Conservation (phyloP, 1,140 invertebrate species). For the Dendroctonus valens region DNA sequence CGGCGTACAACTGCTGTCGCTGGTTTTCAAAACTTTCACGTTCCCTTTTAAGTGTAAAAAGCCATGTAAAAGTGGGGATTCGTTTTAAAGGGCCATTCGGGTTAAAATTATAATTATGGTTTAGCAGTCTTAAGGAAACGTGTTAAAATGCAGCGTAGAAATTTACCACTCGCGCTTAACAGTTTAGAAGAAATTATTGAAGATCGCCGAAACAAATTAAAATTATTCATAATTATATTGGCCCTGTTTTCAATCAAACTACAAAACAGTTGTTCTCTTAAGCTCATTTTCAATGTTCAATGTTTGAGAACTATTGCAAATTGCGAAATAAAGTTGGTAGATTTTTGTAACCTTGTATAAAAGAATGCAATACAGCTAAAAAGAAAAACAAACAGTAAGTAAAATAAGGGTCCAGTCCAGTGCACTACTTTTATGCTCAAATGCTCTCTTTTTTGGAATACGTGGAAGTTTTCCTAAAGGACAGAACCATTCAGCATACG, state of each 20-base stretch:
- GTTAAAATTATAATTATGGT: slow-evolving; percentile 28
- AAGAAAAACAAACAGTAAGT: slow-evolving; percentile 19
- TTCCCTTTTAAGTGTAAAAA: slow-evolving; percentile 29
- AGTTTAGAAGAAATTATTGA: no score
- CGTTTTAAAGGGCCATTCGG: slow-evolving; percentile 21
- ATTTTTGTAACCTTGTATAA: slow-evolving; percentile 8
- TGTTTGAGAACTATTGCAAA: not conserved
- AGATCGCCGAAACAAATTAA: no score
- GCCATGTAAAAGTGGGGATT: slow-evolving; percentile 24
- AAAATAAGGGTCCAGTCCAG: slow-evolving; percentile 18
- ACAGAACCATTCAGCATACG: slow-evolving; percentile 5
- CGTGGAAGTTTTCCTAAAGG: slow-evolving; percentile 21
- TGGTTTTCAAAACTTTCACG: slow-evolving; percentile 30
- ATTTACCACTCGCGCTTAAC: no score
- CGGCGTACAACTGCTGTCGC: slow-evolving; percentile 23
- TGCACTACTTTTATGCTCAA: slow-evolving; percentile 27
- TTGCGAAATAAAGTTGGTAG: not conserved
- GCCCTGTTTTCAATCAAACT: no score
- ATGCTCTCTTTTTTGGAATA: slow-evolving; percentile 25
- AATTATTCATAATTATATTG: no score
- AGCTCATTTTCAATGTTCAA: no score
- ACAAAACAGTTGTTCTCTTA: no score
- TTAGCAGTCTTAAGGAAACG: no score
- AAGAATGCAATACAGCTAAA: not conserved
- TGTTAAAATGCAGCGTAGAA: no score